Percentiles rank a stretch among this genome's conserved stretches.
Evolutionary conservation across 2,888 invertebrate species (phyloP).

Genomic region (Trisateles emortualis): DNA sequence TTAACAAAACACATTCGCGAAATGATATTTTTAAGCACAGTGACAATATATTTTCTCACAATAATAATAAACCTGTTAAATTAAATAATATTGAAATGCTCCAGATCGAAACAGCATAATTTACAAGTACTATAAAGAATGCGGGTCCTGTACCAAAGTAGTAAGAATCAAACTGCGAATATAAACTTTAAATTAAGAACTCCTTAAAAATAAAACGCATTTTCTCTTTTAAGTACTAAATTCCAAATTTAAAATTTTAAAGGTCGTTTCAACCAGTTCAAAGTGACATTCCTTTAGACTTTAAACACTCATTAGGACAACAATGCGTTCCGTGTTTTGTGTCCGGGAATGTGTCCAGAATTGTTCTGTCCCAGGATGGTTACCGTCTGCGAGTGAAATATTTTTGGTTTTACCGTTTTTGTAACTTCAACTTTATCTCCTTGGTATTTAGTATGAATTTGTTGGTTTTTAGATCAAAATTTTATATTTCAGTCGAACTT

Average conservation of each 20-base stretch:
- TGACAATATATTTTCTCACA: too few relatives aligned
- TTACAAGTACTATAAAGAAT: too few relatives aligned
- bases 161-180: constrained; percentile 18
- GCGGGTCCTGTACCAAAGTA: background rate
- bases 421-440: constrained; percentile 15
- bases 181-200: constrained; percentile 28
- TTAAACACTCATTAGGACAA: constrained; percentile 57
- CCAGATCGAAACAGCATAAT: too few relatives aligned
- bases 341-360: constrained; percentile 51
- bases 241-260: constrained; percentile 36
- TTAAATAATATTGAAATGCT: too few relatives aligned
- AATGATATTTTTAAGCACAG: too few relatives aligned
- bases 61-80: too few relatives aligned
- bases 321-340: constrained; percentile 63
- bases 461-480: background rate
- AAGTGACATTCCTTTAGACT: constrained; percentile 42
- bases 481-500: background rate
- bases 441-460: background rate
- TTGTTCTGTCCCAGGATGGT: constrained; percentile 45
- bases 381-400: constrained; percentile 24
- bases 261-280: constrained; percentile 45
- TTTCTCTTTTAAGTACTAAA: constrained; percentile 32
- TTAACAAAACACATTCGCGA: too few relatives aligned
- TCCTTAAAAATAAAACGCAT: constrained; percentile 26
- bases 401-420: background rate